Evolutionary conservation across 2,797 vertebrate species (phyloP).

Genomic region (Bucorvus abyssinicus): DNA sequence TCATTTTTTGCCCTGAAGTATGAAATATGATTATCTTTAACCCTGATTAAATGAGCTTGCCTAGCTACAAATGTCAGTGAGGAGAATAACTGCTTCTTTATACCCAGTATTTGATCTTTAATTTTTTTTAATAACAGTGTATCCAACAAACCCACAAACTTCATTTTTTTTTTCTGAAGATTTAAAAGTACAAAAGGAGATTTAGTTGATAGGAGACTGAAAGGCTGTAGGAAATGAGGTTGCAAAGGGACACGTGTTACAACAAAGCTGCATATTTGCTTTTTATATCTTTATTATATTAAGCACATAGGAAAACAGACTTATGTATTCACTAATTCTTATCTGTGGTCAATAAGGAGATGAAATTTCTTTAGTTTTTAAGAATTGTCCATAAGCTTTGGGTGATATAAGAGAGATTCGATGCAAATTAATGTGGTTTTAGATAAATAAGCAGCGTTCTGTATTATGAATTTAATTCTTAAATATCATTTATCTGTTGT

Average conservation of each 20-base stretch:
- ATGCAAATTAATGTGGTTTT: neutral
- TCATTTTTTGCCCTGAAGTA: constrained; percentile 20
- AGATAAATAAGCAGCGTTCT: neutral
- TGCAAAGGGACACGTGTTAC: neutral
- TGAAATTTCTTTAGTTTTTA: neutral
- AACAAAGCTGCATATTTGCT: neutral
- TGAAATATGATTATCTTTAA: constrained; percentile 12
- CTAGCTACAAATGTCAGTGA: neutral
- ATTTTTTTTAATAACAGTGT: neutral
- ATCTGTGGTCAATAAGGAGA: neutral
- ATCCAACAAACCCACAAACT: neutral
- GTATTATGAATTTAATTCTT: neutral
- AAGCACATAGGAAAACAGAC: neutral
- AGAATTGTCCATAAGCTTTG: neutral
- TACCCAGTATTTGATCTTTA: neutral
- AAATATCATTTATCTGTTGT: neutral
- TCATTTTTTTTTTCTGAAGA: neutral
- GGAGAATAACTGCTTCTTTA: neutral
- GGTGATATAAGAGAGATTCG: neutral
- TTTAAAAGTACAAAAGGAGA: neutral
- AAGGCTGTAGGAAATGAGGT: neutral
- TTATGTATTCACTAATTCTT: neutral
- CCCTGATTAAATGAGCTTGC: neutral
- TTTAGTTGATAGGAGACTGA: neutral
- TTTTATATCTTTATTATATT: neutral